phyloP scores from a whole-genome alignment of 2,797 vertebrate genomes.

The Distichodus sexfasciatus region DNA sequence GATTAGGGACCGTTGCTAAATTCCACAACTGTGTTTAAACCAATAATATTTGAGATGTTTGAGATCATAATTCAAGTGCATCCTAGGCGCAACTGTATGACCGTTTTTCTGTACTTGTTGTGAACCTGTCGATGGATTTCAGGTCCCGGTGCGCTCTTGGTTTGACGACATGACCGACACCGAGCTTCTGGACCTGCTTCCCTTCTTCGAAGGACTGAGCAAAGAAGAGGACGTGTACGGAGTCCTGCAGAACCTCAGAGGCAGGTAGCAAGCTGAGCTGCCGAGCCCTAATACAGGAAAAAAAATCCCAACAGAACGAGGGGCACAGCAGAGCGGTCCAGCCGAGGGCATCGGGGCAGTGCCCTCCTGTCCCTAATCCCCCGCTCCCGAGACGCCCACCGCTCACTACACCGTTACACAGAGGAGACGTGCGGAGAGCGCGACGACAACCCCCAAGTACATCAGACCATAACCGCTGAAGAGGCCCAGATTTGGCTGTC shows the following conservation, averaged over 20 bases:
- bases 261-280: conserved; percentile 83
- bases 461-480: conserved; percentile 64
- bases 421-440: conserved; percentile 9
- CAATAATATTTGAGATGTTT: no score
- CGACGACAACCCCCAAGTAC: conserved; percentile 32
- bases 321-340: conserved; percentile 22
- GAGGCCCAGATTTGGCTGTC: conserved; percentile 39
- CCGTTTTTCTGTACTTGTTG: not conserved
- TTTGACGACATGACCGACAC: conserved; percentile 98
- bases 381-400: conserved; percentile 16
- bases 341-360: not conserved
- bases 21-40: no score
- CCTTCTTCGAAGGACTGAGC: conserved; percentile 97
- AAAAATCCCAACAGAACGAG: no score
- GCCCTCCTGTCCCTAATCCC: not conserved
- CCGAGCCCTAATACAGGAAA: no score
- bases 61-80: no score
- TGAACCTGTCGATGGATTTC: not conserved
- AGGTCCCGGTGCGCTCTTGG: conserved; percentile 99
- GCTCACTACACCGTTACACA: conserved; percentile 32
- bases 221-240: conserved; percentile 93
- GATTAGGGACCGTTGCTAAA: no score
- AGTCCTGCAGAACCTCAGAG: conserved; percentile 87
- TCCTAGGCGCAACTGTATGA: no score
- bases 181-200: conserved; percentile 94